Base-by-base conservation (phyloP, 53 echinoderm and acorn worm species). In the Glandiceps talaboti region DNA sequence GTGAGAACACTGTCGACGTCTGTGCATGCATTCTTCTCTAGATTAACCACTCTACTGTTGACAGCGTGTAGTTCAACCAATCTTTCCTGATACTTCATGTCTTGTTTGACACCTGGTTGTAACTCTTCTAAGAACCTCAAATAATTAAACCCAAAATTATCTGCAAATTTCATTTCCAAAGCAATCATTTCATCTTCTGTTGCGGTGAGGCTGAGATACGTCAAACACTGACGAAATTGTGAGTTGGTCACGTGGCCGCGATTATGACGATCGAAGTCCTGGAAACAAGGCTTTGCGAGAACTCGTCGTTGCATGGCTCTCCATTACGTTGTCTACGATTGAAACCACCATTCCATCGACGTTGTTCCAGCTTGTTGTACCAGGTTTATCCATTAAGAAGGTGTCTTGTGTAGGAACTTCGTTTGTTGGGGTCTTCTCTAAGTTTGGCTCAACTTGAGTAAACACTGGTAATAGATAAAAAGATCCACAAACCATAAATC, bases 221-320 rank as follows among this genome's bases (percentile, higher is more conserved):
- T 89, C 74, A 99, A 86, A 75, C 99, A 99, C 82, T 99, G 99
- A 10, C 99, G 77, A 85, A 99, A 99, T 88, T 99, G 99, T 75
- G 89, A 81, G 74, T 86, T 82, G 73, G 99, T 99, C 74, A 99
- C 91, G n/a, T 87, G 85, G 30, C 99, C 99, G 80, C 88, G 87
- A 85, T 99, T 99, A 86, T 99, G 99, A 26, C 78, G 86, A 79
- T 99, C 99, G 77, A 94, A 99, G 75, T 99, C 99, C 83, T 99
- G 89, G 83, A 93, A 99, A 83, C 93, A 94, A 1, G 93, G 93
- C 77, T 99, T 99, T 76, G 84, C 74, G 73, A 94, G 85, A 76
- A 99, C 88, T 14, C 99, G 87, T 1, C 99, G 87, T 76, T 91
- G 99, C 74, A 87, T 86, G 31, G 85, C 89, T 30, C 30, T 87